These are phyloP conservation scores for Cylindroiulus punctatus DNA, from an alignment of 2,888 invertebrate genomes.

Conservation along the genomic window DNA sequence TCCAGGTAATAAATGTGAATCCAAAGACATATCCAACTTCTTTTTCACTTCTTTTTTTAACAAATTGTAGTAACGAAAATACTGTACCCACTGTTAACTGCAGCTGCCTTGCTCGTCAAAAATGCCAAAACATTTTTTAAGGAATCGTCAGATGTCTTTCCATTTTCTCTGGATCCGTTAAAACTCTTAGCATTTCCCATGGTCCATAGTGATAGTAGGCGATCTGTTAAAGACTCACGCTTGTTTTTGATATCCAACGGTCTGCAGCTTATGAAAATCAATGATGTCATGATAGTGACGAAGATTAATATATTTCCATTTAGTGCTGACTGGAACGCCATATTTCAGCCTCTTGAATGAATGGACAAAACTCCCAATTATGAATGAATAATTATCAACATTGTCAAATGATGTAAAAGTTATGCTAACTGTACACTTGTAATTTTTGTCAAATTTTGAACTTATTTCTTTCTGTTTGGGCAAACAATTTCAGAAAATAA, in stretches of 20 bases:
- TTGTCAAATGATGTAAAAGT: too few species aligned
- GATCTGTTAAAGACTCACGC: conserved; percentile 28
- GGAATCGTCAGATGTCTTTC: not conserved
- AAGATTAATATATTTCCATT: not conserved
- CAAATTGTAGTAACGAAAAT: not conserved
- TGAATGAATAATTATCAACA: too few species aligned
- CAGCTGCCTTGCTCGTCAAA: conserved; percentile 22
- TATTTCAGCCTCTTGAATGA: not conserved
- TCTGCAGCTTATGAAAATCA: not conserved
- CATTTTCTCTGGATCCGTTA: not conserved
- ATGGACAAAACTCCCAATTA: not conserved
- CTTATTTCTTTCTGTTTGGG: too few species aligned
- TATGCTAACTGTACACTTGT: too few species aligned
- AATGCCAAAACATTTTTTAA: conserved; percentile 42
- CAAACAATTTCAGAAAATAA: too few species aligned
- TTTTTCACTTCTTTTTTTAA: too few species aligned
- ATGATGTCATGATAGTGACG: not conserved
- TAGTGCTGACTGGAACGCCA: not conserved
- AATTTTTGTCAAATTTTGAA: too few species aligned
- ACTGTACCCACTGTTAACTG: not conserved
- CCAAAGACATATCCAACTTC: too few species aligned
- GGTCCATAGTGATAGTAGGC: conserved; percentile 40
- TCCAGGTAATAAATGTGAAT: too few species aligned
- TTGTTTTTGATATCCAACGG: not conserved
- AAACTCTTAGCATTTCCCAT: not conserved